phyloP scores from a whole-genome alignment of 2,797 vertebrate species.

The Cyprinella venusta region DNA sequence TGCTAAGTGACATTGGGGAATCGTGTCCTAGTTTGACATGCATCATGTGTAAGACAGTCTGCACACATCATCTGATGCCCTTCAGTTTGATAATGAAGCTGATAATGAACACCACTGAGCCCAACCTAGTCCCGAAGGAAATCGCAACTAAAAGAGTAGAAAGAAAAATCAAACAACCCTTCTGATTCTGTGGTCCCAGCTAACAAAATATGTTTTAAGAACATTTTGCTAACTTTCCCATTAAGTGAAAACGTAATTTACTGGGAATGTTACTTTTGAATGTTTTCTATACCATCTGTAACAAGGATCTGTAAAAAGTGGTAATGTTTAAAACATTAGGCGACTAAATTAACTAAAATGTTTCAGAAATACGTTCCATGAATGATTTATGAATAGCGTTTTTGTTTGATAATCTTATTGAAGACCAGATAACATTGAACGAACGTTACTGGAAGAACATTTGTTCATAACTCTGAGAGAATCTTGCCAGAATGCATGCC shows the following conservation, averaged over 20 bases:
- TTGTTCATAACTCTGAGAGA: not conserved
- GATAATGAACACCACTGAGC: conserved; percentile 26
- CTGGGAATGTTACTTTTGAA: not conserved
- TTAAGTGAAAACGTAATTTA: not conserved
- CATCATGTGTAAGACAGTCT: conserved; percentile 28
- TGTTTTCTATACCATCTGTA: not conserved
- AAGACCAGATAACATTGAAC: not conserved
- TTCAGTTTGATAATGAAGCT: conserved; percentile 35
- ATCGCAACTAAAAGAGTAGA: not conserved
- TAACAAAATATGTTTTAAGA: not conserved
- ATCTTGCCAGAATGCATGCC: not conserved
- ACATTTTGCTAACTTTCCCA: not conserved
- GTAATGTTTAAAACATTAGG: not conserved
- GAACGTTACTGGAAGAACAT: not conserved
- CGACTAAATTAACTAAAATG: not conserved
- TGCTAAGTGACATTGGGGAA: conserved; percentile 17
- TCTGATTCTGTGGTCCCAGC: not conserved
- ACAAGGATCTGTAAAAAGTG: not conserved
- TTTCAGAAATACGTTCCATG: not conserved
- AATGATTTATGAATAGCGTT: too few relatives aligned
- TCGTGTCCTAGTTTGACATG: conserved; percentile 48
- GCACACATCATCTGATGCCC: conserved; percentile 33
- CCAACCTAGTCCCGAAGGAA: not conserved
- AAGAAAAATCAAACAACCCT: not conserved
- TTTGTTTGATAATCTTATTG: not conserved